Evolutionary conservation across 1,140 invertebrate species (phyloP), one percentile per base, ranked within the genome.

Genomic region (Aphidius gifuensis): DNA sequence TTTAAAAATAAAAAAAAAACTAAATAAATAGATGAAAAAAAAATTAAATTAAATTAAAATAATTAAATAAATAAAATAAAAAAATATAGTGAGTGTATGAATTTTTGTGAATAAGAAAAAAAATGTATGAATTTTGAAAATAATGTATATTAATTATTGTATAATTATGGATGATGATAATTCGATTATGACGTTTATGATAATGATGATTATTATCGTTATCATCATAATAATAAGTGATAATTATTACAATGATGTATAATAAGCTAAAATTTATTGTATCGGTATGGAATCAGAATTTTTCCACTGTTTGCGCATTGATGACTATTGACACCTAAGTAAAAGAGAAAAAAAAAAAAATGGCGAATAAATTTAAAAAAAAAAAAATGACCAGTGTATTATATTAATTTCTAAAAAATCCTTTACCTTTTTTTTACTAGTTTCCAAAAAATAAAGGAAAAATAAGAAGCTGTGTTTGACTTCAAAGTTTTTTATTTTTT

Each of bases 111-210:
- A 43, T 62, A 62, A 50, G 46, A 21, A 16, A 49, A 62, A 45
- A 64, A 42, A 49, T 2, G 23, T 32, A 32, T 32, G 23, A 32
- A 32, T 32, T 63, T 65, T 67, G 69, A 69, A 54, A 67, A 47
- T 53, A 55, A 70, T 74, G 72, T 79, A 78, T 78, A 74, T 77
- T 78, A 74, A 80, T 78, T 77, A 79, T 75, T 79, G 74, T 76
- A 73, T 79, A 80, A 79, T 79, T 77, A 74, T 59, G 66, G 45
- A 68, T 64, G 62, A 69, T 69, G 68, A 68, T 70, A 66, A 64
- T 70, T 64, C 64, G 67, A 74, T 72, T 70, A 74, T 68, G 72
- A 74, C 69, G 68, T 71, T 68, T 67, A 69, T 68, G 58, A 66
- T 69, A 65, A 71, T 67, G 60, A 70, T 60, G 65, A 70, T 65